Conservation (phyloP, 2,888 invertebrate genomes). For the Cerastoderma edule region DNA sequence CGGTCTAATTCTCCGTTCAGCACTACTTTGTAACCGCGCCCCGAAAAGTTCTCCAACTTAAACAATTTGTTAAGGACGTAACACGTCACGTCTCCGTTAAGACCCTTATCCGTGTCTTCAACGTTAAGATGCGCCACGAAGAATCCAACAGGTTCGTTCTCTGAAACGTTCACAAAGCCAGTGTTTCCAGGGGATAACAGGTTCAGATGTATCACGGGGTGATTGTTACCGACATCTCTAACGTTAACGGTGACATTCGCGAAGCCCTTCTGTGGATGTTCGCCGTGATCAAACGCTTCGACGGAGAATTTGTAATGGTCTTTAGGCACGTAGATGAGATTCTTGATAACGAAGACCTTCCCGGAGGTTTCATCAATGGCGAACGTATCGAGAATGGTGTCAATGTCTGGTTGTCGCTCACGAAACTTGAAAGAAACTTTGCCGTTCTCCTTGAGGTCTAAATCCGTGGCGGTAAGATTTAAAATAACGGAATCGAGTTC, state of each 20-base stretch:
- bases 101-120: constrained; percentile 55
- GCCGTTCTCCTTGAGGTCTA: constrained; percentile 92
- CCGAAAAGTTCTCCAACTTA: constrained; percentile 47
- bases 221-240: constrained; percentile 58
- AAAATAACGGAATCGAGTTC: constrained; percentile 63
- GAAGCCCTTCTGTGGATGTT: constrained; percentile 63
- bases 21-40: constrained; percentile 77
- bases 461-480: constrained; percentile 91
- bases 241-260: constrained; percentile 62
- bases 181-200: constrained; percentile 54
- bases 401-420: constrained; percentile 55
- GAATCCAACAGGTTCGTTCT: constrained; percentile 46
- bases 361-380: constrained; percentile 53
- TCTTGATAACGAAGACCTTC: constrained; percentile 54
- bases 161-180: constrained; percentile 50
- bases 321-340: constrained; percentile 54
- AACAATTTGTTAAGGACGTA: constrained; percentile 31
- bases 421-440: constrained; percentile 84
- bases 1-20: constrained; percentile 84
- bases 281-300: constrained; percentile 73
- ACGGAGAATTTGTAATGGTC: constrained; percentile 64
- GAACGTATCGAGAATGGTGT: constrained; percentile 55
- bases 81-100: constrained; percentile 54
- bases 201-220: constrained; percentile 49
- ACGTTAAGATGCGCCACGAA: constrained; percentile 59